Conservation (phyloP, 2,113 vertebrate species). For the Muntiacus muntjak region DNA sequence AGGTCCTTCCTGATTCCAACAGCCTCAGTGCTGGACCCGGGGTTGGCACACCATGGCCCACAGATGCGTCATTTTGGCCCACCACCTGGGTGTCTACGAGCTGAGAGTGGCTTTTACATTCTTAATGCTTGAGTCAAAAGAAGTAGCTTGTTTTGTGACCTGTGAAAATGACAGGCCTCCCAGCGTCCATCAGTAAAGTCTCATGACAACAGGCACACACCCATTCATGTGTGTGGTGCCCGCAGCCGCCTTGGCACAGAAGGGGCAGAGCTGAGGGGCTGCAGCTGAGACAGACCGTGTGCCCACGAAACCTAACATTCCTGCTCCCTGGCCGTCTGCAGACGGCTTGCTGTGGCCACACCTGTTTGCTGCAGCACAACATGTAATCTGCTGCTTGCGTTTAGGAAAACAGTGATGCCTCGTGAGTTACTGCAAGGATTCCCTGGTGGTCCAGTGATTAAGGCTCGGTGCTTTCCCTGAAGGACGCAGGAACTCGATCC, state of each 20-base stretch:
- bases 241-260: background rate
- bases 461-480: background rate
- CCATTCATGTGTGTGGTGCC: background rate
- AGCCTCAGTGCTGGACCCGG: background rate
- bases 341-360: background rate
- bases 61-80: background rate
- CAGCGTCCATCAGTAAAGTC: background rate
- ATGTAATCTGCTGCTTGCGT: background rate
- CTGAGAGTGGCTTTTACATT: background rate
- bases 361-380: background rate
- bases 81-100: background rate
- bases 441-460: background rate
- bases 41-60: background rate
- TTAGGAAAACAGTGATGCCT: background rate
- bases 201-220: background rate
- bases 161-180: background rate
- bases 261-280: background rate
- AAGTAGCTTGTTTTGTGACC: background rate
- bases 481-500: background rate
- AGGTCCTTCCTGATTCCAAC: background rate
- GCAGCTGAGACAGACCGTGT: accelerated
- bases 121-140: background rate
- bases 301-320: accelerated
- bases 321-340: background rate
- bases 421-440: background rate